Evolutionary conservation across 2,888 invertebrate genomes (phyloP), one percentile per base, ranked within the genome.

Genomic region (Leucozona laternaria): DNA sequence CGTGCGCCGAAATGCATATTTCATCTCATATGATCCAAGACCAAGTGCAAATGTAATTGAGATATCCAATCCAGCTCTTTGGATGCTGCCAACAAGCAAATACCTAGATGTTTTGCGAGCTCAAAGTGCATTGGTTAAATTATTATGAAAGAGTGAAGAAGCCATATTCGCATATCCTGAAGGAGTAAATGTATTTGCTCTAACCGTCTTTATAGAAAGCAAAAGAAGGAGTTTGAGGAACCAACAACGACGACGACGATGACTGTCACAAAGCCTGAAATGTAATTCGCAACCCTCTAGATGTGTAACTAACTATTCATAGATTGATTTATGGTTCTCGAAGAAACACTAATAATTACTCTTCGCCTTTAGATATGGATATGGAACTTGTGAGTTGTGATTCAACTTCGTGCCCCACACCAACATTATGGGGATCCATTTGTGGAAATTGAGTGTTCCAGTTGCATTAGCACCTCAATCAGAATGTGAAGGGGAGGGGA

Each of bases 11-110:
- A 85, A 88, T 88, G 80, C 88, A 89, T 88, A 88, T 88, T 88
- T 88, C 88, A 88, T 88, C 81, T 45, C 62, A 45, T 6, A 66
- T 45, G 20, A 68, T 68, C 50, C 50, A 25, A 62, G 60, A 60
- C 60, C 60, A 60, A 60, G 75, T 53, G 79, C 71, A 88, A 88
- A 87, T 88, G 88, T 88, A 88, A 88, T 88, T 88, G 88, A 88
- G 83, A 79, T 75, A 37, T 68, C 48, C 48, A 22, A 40, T 28
- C 31, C 8, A 6, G 4, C 31, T 5, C 43, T 43, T 6, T n/a
- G 22, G n/a, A n/a, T 58, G 10, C 55, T 66, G 75, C 66, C 72
- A 72, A 62, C 72, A 78, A 68, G 72, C 79, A 87, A 53, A 53
- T 53, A 53, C 0, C 0, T 13, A 72, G 66, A 87, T 83, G 87